Evolutionary conservation across 2,113 vertebrate genomes (phyloP), one percentile per base, ranked within the genome.

Genomic region (Siphamia tubifer): DNA sequence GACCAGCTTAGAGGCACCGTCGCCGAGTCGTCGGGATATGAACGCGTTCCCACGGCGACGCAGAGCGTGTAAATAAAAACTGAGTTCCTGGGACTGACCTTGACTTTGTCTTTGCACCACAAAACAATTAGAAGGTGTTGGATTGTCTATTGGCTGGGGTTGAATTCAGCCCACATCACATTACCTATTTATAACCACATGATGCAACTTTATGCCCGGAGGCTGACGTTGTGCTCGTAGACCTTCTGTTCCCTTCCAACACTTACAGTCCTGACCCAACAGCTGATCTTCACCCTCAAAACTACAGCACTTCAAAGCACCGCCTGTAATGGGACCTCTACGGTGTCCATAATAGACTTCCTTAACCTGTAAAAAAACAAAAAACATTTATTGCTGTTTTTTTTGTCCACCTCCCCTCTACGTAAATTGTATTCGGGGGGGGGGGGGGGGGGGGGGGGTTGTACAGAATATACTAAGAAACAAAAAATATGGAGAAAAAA

Each of bases 121-220:
- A 54, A 72, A 72, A 58, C 62, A 72, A 72, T 68, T 55, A 60
- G 30, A 60, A 17, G 40, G 9, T 49, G 47, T 10, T 38, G 51
- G 34, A 39, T n/a, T n/a, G 20, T 13, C 12, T 11, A 51, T 11
- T 19, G 42, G 25, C 61, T 52, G 72, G 55, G 54, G 51, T 51
- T 73, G 24, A 47, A 68, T 69, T 49, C 6, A 60, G 47, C 53
- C 63, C 53, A 30, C 6, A 39, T 35, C 34, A 2, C 34, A 60
- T 81, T 53, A 68, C 15, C 55, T 47, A 52, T 75, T 74, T 20
- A 67, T 45, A 24, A 23, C 62, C 15, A 69, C 53, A 57, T 32
- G 44, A 72, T 48, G 55, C 51, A 38, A 64, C 24, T 62, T 43
- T 19, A 25, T 48, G 16, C 64, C 64, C 11, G 10, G 17, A 48